Evolutionary conservation across 2,113 vertebrate species (phyloP), one percentile per base, ranked within the genome.

Genomic region (Leptobrachium ailaonicum): DNA sequence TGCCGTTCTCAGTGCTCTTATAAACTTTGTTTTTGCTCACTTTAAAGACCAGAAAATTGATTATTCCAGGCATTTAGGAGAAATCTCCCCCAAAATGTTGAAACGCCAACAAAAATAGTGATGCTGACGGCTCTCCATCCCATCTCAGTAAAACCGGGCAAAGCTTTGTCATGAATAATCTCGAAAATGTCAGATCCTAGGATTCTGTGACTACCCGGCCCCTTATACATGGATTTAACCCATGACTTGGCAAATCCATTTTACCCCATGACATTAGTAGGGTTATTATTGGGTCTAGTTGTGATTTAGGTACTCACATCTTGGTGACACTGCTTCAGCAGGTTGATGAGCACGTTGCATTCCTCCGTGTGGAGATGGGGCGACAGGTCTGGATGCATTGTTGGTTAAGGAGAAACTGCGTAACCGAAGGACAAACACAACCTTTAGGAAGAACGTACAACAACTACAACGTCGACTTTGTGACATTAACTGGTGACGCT

Each of bases 341-440:
- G 89, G 60, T 82, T 88, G 84, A 98, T 98, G 77, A 97, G 50
- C 75, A 90, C 82, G 85, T 98, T 98, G 88, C 97, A 99, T 86
- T 98, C 96, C 32, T 95, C 94, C 0, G 94, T 96, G 89, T 98
- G 97, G 80, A 97, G 90, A 87, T 99, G 96, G 85, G 96, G 92
- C 32, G 96, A 98, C 83, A 99, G 90, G 86, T 98, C 96, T 77
- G 96, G 86, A 86, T 98, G 97, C 97, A 99, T 99, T 90, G 84
- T 92, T 84, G 89, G 83, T 88, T 91, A 90, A 89, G 82, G 88
- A 66, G 64, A 85, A 84, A 83, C 82, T 84, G 5, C 83, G 83
- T 53, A 75, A 76, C 13, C 41, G 14, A 66, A 82, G 74, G 10
- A 82, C 53, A 66, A 82, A 84, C 79, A 83, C 74, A 50, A 50